phyloP scores from a whole-genome alignment of 2,797 vertebrate species.

The Sebastes cheni region DNA sequence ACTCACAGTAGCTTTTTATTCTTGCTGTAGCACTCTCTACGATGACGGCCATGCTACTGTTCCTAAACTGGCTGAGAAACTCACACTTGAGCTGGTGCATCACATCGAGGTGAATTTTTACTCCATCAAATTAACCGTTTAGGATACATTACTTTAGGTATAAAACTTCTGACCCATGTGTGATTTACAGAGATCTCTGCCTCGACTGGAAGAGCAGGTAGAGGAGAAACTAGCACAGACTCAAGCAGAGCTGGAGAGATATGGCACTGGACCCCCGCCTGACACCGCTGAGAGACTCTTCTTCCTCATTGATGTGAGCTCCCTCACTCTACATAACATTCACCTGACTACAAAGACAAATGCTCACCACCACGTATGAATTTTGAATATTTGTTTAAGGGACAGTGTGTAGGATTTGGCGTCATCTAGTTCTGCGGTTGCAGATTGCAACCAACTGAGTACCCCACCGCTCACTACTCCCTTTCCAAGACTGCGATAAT shows the following conservation, averaged over 20 bases:
- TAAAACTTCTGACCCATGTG: background rate
- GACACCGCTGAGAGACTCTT: slow-evolving; percentile 54
- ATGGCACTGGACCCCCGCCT: slow-evolving; percentile 73
- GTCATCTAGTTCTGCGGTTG: accelerated
- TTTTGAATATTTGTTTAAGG: no score
- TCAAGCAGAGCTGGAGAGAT: slow-evolving; percentile 77
- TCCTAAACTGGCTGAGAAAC: slow-evolving; percentile 86
- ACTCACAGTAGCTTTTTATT: background rate
- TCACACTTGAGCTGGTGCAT: slow-evolving; percentile 87
- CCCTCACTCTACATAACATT: background rate
- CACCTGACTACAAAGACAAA: background rate
- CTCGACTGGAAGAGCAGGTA: slow-evolving; percentile 81
- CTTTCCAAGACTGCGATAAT: accelerated
- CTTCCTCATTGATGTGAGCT: slow-evolving; percentile 78
- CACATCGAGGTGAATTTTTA: slow-evolving; percentile 84
- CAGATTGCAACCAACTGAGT: no score
- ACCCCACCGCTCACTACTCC: accelerated
- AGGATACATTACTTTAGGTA: no score
- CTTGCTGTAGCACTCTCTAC: slow-evolving; percentile 76
- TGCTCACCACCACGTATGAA: background rate
- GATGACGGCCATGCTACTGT: slow-evolving; percentile 83
- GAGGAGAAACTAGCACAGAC: slow-evolving; percentile 80
- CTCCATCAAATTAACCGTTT: background rate
- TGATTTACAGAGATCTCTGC: slow-evolving; percentile 68
- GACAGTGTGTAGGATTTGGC: no score